Evolutionary conservation across 2,888 invertebrate species (phyloP), one percentile per base, ranked within the genome.

Genomic region (Clanis bilineata): DNA sequence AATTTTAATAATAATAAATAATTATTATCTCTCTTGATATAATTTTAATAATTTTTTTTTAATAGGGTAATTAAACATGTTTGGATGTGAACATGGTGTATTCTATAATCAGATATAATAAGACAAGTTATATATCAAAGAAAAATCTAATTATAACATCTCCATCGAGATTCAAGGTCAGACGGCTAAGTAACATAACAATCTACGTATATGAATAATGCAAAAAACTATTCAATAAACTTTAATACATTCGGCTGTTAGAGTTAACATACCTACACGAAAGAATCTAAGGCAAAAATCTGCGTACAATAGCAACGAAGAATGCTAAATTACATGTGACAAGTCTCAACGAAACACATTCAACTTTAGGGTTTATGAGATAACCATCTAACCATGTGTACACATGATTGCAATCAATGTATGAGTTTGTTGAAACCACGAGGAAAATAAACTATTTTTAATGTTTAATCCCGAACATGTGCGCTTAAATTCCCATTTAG

Each of bases 271-370:
- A 51, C 51, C 32, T 51, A 51, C 51, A 51, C 51, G 51, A 51
- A 51, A 51, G 51, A 51, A 51, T 51, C 51, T 51, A 51, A 51
- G 51, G 32, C 51, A 51, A 18, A 51, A 51, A 51, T 51, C 51
- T 51, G 51, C 51, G 51, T 51, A 51, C 51, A 51, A 51, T 51
- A 51, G 51, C 51, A 15, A 18, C 15, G 28, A 51, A 28, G 51
- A 51, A 51, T 51, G 28, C 28, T 10, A 32, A 51, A 45, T 45
- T 23, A 45, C 10, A 28, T 47, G 47, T 18, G 28, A 18, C 18
- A 28, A 18, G 41, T 41, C 32, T 51, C 10, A 18, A 9, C 15
- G 9, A 4, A 12, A 12, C 23, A 47, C n/a, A 7, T n/a, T 47
- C 18, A 51, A 51, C 28, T 51, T 32, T 51, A 28, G 25, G 28